A percentile compares a stretch with the other conserved stretches of the same genome.
These are phyloP conservation scores for Tethea ocularis DNA, from an alignment of 2,888 invertebrate species.

Conservation along the genomic window DNA sequence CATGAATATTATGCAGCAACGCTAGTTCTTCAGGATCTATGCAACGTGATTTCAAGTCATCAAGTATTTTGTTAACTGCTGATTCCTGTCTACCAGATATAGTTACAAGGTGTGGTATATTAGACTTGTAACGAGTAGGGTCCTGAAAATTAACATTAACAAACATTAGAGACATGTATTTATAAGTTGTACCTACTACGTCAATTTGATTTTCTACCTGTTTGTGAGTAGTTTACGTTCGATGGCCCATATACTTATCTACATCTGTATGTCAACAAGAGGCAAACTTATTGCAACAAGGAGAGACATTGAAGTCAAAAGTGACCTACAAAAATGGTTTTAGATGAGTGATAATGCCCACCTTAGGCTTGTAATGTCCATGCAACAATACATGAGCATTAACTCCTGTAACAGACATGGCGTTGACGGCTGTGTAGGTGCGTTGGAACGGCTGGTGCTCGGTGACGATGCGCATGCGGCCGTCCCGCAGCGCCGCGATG, in stretches of 20 bases:
- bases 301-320: too few species aligned
- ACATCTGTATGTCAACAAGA: too few species aligned
- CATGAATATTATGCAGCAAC: slow-evolving; percentile 62
- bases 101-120: slow-evolving; percentile 50
- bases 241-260: too few species aligned
- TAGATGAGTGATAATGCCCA: slow-evolving; percentile 18
- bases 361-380: slow-evolving; percentile 55
- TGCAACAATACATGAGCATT: slow-evolving; percentile 59
- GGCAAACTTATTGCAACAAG: too few species aligned
- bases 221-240: too few species aligned
- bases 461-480: slow-evolving; percentile 82
- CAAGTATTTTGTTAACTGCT: slow-evolving; percentile 42
- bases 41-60: slow-evolving; percentile 47
- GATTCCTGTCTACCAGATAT: slow-evolving; percentile 54
- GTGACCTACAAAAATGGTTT: too few species aligned
- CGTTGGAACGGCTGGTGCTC: slow-evolving; percentile 83
- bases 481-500: slow-evolving; percentile 76
- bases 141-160: slow-evolving; percentile 35
- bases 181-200: too few species aligned
- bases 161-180: too few species aligned
- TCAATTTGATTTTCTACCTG: too few species aligned
- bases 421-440: slow-evolving; percentile 64
- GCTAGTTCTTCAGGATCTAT: slow-evolving; percentile 63
- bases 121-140: slow-evolving; percentile 43
- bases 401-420: slow-evolving; percentile 58